Base-by-base conservation (phyloP, 2,888 invertebrate species). In the Rhagium mordax region DNA sequence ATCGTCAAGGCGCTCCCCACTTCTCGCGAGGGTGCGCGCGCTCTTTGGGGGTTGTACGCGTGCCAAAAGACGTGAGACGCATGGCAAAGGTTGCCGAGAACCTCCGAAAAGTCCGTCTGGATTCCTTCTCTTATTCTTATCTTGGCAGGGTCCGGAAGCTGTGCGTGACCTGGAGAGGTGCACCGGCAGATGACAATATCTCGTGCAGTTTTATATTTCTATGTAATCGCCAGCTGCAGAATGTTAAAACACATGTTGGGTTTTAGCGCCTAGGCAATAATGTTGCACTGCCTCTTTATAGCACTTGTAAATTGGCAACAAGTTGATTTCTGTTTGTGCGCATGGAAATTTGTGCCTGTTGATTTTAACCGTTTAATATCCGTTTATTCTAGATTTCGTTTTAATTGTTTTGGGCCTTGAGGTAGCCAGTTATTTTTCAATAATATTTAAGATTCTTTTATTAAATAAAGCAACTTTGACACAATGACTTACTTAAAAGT, bases 1-100 rank as follows among this genome's bases (percentile, higher is more conserved):
- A 86, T 79, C 78, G 73, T 76, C 80, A 79, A 81, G 78, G 76
- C 80, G 79, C 76, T 75, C 76, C 80, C 86, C 85, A 85, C 85
- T 83, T 86, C 81, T 79, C 73, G 74, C 72, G 82, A 80, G 79
- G 83, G 78, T 82, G 84, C 84, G 85, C 85, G 85, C 84, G 83
- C 85, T 83, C 81, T 80, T 67, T 67, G 84, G 84, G 85, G 87
- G 85, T 84, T 83, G 84, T 84, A 85, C 86, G 88, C 88, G 88
- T 88, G 88, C 88, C 88, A 81, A 78, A 72, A 74, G 85, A 86
- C 86, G 86, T 84, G 85, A 84, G 87, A 84, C 87, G 87, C 87
- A 86, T 86, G 87, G 85, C 85, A 78, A 84, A 83, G 84, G 81
- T 78, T 78, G 83, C 87, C 87, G 87, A 86, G 86, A 85, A 86